These are phyloP conservation scores for Plodia interpunctella DNA, from an alignment of 1,140 invertebrate species.

Conservation along the genomic window DNA sequence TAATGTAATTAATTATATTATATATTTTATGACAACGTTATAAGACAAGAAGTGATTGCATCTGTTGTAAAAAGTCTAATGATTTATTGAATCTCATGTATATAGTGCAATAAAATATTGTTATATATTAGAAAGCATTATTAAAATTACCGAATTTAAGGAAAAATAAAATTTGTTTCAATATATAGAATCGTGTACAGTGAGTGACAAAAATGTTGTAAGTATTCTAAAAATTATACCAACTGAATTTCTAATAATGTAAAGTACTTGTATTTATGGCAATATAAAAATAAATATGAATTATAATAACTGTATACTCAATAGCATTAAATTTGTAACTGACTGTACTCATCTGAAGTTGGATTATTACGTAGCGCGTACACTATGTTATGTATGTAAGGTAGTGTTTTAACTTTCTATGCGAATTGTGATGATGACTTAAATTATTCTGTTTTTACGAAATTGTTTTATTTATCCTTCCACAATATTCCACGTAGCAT, in stretches of 20 bases:
- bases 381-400: conserved; percentile 20
- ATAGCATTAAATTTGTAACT: conserved; percentile 11
- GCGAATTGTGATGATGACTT: conserved; percentile 46
- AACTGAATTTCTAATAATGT: neutral
- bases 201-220: conserved; percentile 10
- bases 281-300: conserved; percentile 9
- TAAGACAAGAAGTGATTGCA: neutral
- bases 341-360: conserved; percentile 12
- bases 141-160: conserved; percentile 1
- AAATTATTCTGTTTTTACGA: conserved; percentile 53
- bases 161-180: no score
- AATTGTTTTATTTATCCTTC: conserved; percentile 37
- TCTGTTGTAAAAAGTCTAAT: conserved; percentile 1
- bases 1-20: neutral
- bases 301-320: conserved; percentile 7
- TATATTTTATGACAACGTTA: conserved; percentile 1
- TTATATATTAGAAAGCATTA: conserved; percentile 7
- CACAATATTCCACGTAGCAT: neutral
- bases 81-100: conserved; percentile 8
- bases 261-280: conserved; percentile 7
- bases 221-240: conserved; percentile 6
- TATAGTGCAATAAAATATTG: conserved; percentile 17
- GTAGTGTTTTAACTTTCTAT: conserved; percentile 48
- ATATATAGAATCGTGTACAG: conserved; percentile 12
- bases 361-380: conserved; percentile 13